Conservation (phyloP, 2,797 vertebrate species). For the Discoglossus pictus region DNA sequence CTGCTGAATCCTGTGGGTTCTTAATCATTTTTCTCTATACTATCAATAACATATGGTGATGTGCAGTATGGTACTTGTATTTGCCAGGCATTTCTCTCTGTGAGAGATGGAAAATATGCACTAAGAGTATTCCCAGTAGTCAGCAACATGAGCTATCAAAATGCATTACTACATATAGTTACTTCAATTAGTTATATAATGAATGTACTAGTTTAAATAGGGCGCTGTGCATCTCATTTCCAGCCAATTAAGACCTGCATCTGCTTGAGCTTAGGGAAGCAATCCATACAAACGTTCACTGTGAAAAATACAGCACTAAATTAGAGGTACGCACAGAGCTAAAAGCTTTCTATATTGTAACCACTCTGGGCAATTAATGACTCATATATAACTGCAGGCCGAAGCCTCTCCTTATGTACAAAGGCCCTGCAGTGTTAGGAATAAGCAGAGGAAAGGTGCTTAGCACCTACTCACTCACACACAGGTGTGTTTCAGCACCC, state of each 20-base stretch:
- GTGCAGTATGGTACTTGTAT: too few relatives aligned
- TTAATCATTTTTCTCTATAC: too few relatives aligned
- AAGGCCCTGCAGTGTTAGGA: slow-evolving; percentile 38
- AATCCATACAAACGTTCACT: slow-evolving; percentile 50
- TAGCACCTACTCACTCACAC: background rate
- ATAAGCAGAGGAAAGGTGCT: background rate
- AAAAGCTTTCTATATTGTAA: slow-evolving; percentile 50
- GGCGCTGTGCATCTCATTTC: slow-evolving; percentile 63
- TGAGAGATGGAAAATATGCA: too few relatives aligned
- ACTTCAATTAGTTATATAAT: slow-evolving; percentile 49
- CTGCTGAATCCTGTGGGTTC: too few relatives aligned
- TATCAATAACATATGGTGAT: too few relatives aligned
- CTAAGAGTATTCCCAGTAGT: slow-evolving; percentile 20
- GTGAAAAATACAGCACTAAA: slow-evolving; percentile 49
- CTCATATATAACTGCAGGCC: slow-evolving; percentile 58
- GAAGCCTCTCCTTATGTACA: slow-evolving; percentile 48
- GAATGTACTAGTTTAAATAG: slow-evolving; percentile 67
- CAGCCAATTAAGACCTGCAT: slow-evolving; percentile 68
- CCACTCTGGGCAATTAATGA: slow-evolving; percentile 60
- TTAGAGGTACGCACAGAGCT: slow-evolving; percentile 16
- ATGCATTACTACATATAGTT: slow-evolving; percentile 15
- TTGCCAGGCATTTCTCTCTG: too few relatives aligned
- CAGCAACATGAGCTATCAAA: slow-evolving; percentile 23
- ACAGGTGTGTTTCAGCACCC: background rate
- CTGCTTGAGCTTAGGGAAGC: slow-evolving; percentile 62